Evolutionary conservation across 2,113 vertebrate species (phyloP), one percentile per base, ranked within the genome.

Genomic region (Chionodraco myersi): DNA sequence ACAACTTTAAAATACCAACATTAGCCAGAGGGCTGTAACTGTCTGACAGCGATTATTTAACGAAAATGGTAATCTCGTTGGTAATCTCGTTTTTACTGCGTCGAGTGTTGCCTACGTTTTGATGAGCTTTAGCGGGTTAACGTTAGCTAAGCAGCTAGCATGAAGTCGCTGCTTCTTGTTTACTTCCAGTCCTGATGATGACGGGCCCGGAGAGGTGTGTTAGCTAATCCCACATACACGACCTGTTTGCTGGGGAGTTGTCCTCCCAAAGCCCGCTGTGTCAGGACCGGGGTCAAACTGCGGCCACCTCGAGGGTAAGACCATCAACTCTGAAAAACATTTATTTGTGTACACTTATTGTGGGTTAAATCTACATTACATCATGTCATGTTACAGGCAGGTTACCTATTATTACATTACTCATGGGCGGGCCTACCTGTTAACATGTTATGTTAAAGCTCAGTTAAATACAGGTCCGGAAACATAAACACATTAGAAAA

Each of bases 141-240:
- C 70, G 75, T 54, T 60, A 75, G 74, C 87, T 47, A 49, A 6
- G 51, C 58, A 48, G 89, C 83, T 84, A 90, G 67, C 86, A 88
- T 86, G 87, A 88, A 54, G 62, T 61, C 48, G 72, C 72, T 18
- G 76, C 87, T 88, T 79, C 7, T 82, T 92, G 91, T 91, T 92
- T 88, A 89, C 91, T 84, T 85, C 79, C 88, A 70, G 85, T 60
- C 69, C 58, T 12, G 82, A 61, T 60, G 75, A 69, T 16, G 83
- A 72, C 48, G 90, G 80, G 86, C 83, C 86, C 66, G 84, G 82
- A 85, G 66, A 87, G 90, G 85, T 53, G 83, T 72, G 86, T 71
- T 47, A 82, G 88, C 91, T 91, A 91, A 66, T 80, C 81, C 53
- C 73, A n/a, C 80, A 84, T 89, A 80, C 62, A 64, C 4, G 85